Conservation (phyloP, 2,113 vertebrate genomes). For the Nymphicus hollandicus region DNA sequence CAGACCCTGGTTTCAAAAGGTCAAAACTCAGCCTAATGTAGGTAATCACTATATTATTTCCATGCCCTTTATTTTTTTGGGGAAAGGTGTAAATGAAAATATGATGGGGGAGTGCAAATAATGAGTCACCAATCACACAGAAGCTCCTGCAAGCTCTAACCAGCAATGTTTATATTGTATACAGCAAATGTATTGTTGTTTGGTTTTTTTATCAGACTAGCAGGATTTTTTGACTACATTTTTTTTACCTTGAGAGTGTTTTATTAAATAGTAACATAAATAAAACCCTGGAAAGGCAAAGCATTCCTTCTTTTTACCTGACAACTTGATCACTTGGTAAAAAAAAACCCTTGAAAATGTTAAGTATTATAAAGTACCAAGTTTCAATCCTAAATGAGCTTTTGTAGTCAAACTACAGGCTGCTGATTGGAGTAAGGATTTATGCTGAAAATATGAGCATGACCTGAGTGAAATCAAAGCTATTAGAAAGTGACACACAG, state of each 20-base stretch:
- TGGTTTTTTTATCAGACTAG: not conserved
- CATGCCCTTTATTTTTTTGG: rapidly evolving
- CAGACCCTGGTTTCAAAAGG: not conserved
- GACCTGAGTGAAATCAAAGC: not conserved
- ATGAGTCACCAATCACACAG: not conserved
- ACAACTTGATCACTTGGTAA: not conserved
- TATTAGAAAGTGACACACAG: not conserved
- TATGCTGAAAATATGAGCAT: not conserved
- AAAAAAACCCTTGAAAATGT: not conserved
- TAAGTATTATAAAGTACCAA: not conserved
- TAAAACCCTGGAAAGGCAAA: not conserved
- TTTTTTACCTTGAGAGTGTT: not conserved
- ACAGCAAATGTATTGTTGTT: not conserved
- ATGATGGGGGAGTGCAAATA: not conserved
- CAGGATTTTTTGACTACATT: not conserved
- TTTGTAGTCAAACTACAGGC: not conserved
- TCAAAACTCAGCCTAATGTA: not conserved
- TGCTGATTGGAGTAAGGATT: not conserved
- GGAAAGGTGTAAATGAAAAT: not conserved
- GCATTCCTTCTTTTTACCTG: not conserved
- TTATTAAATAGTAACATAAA: not conserved
- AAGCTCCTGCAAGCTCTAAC: not conserved
- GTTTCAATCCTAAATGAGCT: not conserved
- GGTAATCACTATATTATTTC: not conserved
- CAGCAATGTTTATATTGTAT: not conserved